phyloP scores from a whole-genome alignment of 2,888 invertebrate species.

The Pyralis farinalis region DNA sequence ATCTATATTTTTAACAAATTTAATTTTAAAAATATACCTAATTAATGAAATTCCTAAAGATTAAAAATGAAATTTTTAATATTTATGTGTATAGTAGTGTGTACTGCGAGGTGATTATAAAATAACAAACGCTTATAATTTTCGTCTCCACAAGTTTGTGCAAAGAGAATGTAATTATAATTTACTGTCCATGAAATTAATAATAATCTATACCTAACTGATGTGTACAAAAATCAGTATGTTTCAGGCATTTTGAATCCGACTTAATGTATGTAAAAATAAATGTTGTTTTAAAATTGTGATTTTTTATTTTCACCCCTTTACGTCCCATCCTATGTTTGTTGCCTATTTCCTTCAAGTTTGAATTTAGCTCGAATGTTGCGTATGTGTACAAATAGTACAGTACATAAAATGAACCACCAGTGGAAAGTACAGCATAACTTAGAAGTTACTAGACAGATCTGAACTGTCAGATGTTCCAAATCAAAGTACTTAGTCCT shows the following conservation, averaged over 20 bases:
- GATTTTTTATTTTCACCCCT: conserved; percentile 53
- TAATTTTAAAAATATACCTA: conserved; percentile 71
- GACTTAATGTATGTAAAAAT: conserved; percentile 82
- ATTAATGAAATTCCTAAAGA: conserved; percentile 76
- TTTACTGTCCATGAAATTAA: conserved; percentile 75
- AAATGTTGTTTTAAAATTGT: conserved; percentile 80
- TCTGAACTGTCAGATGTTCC: too few species aligned
- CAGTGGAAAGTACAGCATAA: too few species aligned
- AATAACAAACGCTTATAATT: conserved; percentile 62
- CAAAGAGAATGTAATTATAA: conserved; percentile 55
- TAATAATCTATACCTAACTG: conserved; percentile 64
- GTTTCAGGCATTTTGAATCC: conserved; percentile 80
- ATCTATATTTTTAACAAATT: conserved; percentile 78
- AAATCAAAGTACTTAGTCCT: too few species aligned
- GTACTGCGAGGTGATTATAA: conserved; percentile 63
- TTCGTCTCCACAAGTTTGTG: conserved; percentile 57
- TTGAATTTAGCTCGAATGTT: too few species aligned
- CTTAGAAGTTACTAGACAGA: too few species aligned
- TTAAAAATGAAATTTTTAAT: conserved; percentile 72
- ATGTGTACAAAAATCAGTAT: conserved; percentile 78
- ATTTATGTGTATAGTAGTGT: conserved; percentile 73
- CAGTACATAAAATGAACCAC: too few species aligned
- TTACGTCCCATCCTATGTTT: too few species aligned
- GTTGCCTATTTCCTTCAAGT: too few species aligned
- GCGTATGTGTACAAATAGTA: too few species aligned